Evolutionary conservation across 2,113 vertebrate genomes (phyloP).

Genomic region (Oceanites oceanicus): DNA sequence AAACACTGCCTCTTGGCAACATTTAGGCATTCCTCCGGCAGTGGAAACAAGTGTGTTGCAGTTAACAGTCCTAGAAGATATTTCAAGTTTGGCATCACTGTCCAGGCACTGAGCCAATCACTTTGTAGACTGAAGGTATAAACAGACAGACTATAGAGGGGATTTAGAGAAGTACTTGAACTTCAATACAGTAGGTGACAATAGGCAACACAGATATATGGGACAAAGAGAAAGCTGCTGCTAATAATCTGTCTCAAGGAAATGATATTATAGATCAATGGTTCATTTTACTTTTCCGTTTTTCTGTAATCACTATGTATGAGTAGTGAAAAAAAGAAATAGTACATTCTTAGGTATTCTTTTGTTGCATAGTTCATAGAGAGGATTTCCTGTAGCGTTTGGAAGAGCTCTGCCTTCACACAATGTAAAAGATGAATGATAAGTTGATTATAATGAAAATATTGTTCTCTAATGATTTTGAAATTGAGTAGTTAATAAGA

Average conservation of each 20-base stretch:
- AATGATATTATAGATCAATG: background rate
- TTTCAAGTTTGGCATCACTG: background rate
- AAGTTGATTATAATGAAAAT: background rate
- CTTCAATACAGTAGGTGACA: background rate
- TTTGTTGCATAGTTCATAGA: background rate
- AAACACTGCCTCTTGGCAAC: background rate
- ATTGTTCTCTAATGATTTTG: background rate
- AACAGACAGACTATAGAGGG: background rate
- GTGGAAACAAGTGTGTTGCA: background rate
- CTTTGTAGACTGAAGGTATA: conserved; percentile 16
- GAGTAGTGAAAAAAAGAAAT: background rate
- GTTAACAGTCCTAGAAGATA: conserved; percentile 16
- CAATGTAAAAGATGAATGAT: background rate
- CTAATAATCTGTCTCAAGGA: conserved; percentile 15
- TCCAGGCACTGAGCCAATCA: conserved; percentile 24
- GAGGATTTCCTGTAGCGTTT: background rate
- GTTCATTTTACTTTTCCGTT: background rate
- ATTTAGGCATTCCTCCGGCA: background rate
- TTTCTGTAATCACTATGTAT: background rate
- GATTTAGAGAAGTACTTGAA: conserved; percentile 24
- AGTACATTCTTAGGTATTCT: background rate
- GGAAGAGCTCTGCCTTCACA: background rate
- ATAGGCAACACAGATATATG: background rate
- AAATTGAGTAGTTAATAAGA: background rate
- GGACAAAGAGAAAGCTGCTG: background rate